Conservation (phyloP, 2,888 invertebrate species). For the Trileptium ribeirensis region DNA sequence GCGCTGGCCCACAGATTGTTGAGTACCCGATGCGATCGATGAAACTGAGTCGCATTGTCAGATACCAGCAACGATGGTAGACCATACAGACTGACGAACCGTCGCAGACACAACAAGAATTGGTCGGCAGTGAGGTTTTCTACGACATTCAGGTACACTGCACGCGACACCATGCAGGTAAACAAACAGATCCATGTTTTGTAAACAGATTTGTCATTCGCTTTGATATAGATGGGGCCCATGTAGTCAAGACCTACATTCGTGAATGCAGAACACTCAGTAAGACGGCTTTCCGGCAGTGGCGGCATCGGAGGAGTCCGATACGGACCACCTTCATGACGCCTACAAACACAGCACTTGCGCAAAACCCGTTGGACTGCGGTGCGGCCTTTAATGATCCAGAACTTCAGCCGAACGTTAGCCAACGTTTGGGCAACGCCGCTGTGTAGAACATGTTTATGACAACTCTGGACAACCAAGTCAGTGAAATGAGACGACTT, state of each 20-base stretch:
- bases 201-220: no score
- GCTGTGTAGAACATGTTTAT: neutral
- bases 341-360: neutral
- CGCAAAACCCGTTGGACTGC: neutral
- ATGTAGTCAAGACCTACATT: slow-evolving; percentile 7
- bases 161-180: slow-evolving; percentile 18
- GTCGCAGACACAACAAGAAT: no score
- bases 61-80: no score
- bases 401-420: neutral
- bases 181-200: no score
- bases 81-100: no score
- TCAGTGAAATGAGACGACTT: no score
- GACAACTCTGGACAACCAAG: no score
- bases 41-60: slow-evolving; percentile 54
- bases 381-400: slow-evolving; percentile 2
- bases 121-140: slow-evolving; percentile 41
- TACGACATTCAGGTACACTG: slow-evolving; percentile 18
- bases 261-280: neutral
- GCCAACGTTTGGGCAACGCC: slow-evolving; percentile 4
- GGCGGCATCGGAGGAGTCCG: neutral
- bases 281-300: neutral
- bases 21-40: no score
- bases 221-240: slow-evolving; percentile 7
- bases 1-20: slow-evolving; percentile 30
- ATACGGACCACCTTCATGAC: no score